Percentiles rank a stretch among this genome's conserved stretches.
phyloP scores from a whole-genome alignment of 2,113 vertebrate genomes.

The Amphiprion percula region DNA sequence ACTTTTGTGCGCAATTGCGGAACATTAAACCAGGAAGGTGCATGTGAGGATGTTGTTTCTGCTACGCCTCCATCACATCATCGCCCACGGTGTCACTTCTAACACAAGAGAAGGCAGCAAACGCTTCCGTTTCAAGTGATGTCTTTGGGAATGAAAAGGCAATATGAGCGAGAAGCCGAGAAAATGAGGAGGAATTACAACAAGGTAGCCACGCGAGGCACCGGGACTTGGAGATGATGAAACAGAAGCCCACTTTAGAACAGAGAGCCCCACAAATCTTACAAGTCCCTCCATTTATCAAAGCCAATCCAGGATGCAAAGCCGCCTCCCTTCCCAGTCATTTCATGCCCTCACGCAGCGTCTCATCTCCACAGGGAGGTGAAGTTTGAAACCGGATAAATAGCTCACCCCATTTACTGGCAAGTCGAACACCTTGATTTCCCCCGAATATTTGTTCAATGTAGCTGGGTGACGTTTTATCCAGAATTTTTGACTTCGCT shows the following conservation, averaged over 20 bases:
- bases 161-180: conserved; percentile 55
- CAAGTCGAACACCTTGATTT: conserved; percentile 72
- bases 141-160: conserved; percentile 72
- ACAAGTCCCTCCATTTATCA: conserved; percentile 76
- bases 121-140: conserved; percentile 64
- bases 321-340: conserved; percentile 49
- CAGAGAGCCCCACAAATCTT: conserved; percentile 75
- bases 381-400: conserved; percentile 82
- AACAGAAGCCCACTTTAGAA: conserved; percentile 82
- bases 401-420: conserved; percentile 74
- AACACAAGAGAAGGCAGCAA: conserved; percentile 62
- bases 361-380: conserved; percentile 77
- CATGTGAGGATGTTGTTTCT: conserved; percentile 62
- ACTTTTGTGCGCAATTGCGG: conserved; percentile 67
- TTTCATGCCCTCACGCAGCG: conserved; percentile 63
- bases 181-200: conserved; percentile 77
- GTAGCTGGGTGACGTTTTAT: conserved; percentile 63
- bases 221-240: conserved; percentile 73
- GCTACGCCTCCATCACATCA: conserved; percentile 73
- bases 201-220: conserved; percentile 72
- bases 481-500: conserved; percentile 72
- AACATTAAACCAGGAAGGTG: conserved; percentile 64
- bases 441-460: conserved; percentile 69
- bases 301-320: conserved; percentile 73
- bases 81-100: conserved; percentile 77